phyloP scores from a whole-genome alignment of 1,140 invertebrate species.

The Macrobrachium nipponense region DNA sequence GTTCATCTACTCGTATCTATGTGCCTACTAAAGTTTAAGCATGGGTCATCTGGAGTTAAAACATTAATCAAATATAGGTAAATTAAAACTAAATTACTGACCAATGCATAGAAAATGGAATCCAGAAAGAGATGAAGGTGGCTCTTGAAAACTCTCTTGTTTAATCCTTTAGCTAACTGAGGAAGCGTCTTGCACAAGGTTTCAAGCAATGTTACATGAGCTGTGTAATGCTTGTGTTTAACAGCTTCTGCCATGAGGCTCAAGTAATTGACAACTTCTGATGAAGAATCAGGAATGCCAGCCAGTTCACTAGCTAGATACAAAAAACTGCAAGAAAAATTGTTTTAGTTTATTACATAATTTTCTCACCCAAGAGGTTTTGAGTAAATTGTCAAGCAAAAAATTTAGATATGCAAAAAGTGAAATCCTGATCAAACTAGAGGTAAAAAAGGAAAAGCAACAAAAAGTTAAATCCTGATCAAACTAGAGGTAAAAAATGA shows the following conservation, averaged over 20 bases:
- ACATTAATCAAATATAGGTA: neutral
- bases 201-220: constrained; percentile 72
- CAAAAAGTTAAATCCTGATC: no score
- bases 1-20: no score
- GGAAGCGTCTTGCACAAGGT: constrained; percentile 73
- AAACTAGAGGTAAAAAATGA: no score
- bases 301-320: constrained; percentile 71
- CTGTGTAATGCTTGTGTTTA: constrained; percentile 70
- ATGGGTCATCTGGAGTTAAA: constrained; percentile 22
- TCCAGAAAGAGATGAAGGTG: constrained; percentile 72
- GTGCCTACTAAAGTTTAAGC: no score
- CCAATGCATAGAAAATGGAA: constrained; percentile 72
- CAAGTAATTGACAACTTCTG: constrained; percentile 59
- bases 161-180: constrained; percentile 70
- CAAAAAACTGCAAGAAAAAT: constrained; percentile 69
- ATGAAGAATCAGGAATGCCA: constrained; percentile 66
- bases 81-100: constrained; percentile 66
- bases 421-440: no score
- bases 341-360: constrained; percentile 9
- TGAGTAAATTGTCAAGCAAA: no score
- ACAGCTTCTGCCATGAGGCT: constrained; percentile 69
- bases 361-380: no score
- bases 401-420: no score
- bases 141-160: constrained; percentile 72
- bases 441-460: no score